Evolutionary conservation across 2,113 vertebrate genomes (phyloP).

Genomic region (Pelecanoides urinatrix): DNA sequence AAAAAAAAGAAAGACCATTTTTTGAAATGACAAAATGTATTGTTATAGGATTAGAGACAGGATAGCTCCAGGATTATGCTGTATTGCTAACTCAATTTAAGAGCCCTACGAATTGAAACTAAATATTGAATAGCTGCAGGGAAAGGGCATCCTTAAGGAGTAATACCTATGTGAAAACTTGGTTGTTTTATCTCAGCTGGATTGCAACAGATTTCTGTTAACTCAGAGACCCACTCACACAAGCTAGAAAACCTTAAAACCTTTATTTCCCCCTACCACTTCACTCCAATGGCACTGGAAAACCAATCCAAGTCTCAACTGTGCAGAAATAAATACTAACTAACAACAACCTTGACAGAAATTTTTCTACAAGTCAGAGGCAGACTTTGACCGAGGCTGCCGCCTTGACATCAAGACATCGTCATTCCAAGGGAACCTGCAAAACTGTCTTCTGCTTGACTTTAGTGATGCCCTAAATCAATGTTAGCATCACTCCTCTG

Average conservation of each 20-base stretch:
- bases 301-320: neutral
- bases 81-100: constrained; percentile 49
- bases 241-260: neutral
- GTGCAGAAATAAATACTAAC: neutral
- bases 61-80: constrained; percentile 33
- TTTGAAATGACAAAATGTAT: constrained; percentile 69
- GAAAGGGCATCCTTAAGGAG: neutral
- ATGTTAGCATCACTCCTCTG: neutral
- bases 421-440: neutral
- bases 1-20: constrained; percentile 2
- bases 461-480: neutral
- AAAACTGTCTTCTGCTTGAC: neutral
- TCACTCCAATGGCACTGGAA: neutral
- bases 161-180: constrained; percentile 17
- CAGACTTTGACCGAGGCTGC: neutral
- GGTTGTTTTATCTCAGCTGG: neutral
- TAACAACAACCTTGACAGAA: neutral
- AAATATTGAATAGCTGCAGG: constrained; percentile 37
- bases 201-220: neutral
- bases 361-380: neutral
- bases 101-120: constrained; percentile 14
- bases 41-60: constrained; percentile 65
- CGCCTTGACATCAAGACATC: neutral
- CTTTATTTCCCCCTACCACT: neutral
- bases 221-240: neutral